These are phyloP conservation scores for Cerceris ruficornis DNA, from an alignment of 2,888 invertebrate genomes.

Conservation along the genomic window DNA sequence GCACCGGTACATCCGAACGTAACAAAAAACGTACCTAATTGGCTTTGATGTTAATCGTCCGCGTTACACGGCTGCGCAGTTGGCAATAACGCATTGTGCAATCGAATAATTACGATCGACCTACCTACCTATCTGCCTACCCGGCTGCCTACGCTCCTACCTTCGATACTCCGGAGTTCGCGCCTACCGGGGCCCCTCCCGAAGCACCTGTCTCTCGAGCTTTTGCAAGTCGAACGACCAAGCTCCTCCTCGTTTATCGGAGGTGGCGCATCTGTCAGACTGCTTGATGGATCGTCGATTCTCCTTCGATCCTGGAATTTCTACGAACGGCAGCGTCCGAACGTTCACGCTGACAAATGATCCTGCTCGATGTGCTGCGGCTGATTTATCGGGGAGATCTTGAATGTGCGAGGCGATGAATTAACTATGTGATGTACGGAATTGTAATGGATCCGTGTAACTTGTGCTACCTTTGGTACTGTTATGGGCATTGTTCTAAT, in stretches of 20 bases:
- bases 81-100: slow-evolving; percentile 71
- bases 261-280: slow-evolving; percentile 9
- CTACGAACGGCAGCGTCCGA: neutral
- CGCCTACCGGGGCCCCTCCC: slow-evolving; percentile 46
- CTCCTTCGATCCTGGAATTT: slow-evolving; percentile 12
- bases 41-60: slow-evolving; percentile 77
- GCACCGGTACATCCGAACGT: slow-evolving; percentile 41
- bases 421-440: neutral
- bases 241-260: slow-evolving; percentile 20
- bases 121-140: slow-evolving; percentile 62
- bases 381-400: slow-evolving; percentile 8
- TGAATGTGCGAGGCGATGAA: slow-evolving; percentile 3
- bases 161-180: slow-evolving; percentile 22
- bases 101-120: slow-evolving; percentile 75
- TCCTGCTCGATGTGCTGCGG: neutral
- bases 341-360: slow-evolving; percentile 8
- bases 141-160: slow-evolving; percentile 38
- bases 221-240: slow-evolving; percentile 16
- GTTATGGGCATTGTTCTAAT: neutral
- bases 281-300: slow-evolving; percentile 12
- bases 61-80: slow-evolving; percentile 68
- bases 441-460: neutral
- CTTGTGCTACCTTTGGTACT: neutral
- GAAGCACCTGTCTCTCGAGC: slow-evolving; percentile 35
- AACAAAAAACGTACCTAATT: slow-evolving; percentile 71